Base-by-base conservation (phyloP, 2,113 vertebrate species). In the Archocentrus centrarchus region DNA sequence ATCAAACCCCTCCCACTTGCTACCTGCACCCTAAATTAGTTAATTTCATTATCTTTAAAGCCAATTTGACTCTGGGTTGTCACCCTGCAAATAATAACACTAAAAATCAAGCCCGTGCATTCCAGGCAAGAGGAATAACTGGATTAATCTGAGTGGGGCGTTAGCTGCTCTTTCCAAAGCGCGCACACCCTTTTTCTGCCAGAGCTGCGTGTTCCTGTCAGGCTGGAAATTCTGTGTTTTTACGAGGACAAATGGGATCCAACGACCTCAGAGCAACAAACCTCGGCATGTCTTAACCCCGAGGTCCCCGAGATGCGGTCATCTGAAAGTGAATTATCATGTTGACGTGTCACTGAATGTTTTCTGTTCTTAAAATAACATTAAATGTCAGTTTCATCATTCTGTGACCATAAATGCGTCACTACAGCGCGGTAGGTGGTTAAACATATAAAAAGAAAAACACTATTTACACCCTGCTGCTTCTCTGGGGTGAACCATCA, bases 41-140 rank as follows among this genome's bases (percentile, higher is more conserved):
- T 55, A 61, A 60, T 11, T 18, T 13, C 64, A 70, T 66, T 6
- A 41, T 87, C 47, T 59, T 17, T 78, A 80, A 79, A 85, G 77
- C 83, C 58, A 58, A 64, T 81, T 77, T 59, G 59, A 79, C 80
- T 41, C 30, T 24, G 1, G 6, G 32, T 3, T 18, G 63, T 79
- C 68, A 75, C 30, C 53, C 61, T 57, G 7, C 8, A 10, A 58
- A 27, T 14, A 32, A 44, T 18, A 50, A 68, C 35, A 30, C 6
- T 18, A 37, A 81, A 32, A 80, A 64, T 35, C 84, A 68, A 62
- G 82, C 59, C 75, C 35, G 88, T 6, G 5, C 86, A 66, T 2
- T 77, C 57, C 1, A 83, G 84, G 22, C 9, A n/a, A 70, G 82
- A 86, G 76, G 73, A 86, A 58, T 53, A 50, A 85, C 81, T 73